A percentile compares a stretch with the other conserved stretches of the same genome.
Conservation (phyloP, 1,140 invertebrate genomes). For the Psilanteris sp. region DNA sequence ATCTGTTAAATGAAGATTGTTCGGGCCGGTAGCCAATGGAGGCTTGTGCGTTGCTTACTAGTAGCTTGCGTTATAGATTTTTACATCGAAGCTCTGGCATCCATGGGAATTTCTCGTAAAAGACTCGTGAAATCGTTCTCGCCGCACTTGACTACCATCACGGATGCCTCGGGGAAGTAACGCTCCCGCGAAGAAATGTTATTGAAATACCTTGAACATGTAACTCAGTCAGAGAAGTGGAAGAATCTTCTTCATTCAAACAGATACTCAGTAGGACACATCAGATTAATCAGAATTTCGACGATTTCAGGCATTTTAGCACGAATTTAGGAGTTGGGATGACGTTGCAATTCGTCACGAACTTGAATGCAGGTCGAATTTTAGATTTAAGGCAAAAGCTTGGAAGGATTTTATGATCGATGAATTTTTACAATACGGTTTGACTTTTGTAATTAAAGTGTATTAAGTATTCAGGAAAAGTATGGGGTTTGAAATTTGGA, state of each 20-base stretch:
- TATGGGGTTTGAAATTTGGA: too few species aligned
- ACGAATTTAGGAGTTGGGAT: too few species aligned
- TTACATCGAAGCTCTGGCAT: constrained; percentile 66
- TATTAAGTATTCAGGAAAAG: too few species aligned
- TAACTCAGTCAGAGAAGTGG: constrained; percentile 52
- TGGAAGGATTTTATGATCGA: too few species aligned
- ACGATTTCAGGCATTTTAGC: too few species aligned
- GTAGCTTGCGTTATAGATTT: constrained; percentile 72
- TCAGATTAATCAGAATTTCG: too few species aligned
- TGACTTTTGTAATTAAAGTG: too few species aligned
- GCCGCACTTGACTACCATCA: constrained; percentile 60
- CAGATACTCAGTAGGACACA: constrained; percentile 7
- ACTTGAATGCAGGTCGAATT: too few species aligned
- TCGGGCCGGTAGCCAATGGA: constrained; percentile 68
- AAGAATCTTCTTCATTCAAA: constrained; percentile 50
- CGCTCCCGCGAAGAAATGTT: constrained; percentile 57
- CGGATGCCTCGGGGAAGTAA: constrained; percentile 61
- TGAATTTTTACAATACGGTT: too few species aligned
- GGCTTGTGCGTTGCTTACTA: constrained; percentile 73
- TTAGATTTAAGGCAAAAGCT: too few species aligned
- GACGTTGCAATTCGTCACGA: too few species aligned
- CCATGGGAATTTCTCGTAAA: constrained; percentile 71
- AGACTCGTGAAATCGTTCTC: constrained; percentile 65
- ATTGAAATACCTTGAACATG: constrained; percentile 63
- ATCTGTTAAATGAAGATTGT: constrained; percentile 58